Evolutionary conservation across 2,113 vertebrate genomes (phyloP).

Genomic region (Pedetes capensis): DNA sequence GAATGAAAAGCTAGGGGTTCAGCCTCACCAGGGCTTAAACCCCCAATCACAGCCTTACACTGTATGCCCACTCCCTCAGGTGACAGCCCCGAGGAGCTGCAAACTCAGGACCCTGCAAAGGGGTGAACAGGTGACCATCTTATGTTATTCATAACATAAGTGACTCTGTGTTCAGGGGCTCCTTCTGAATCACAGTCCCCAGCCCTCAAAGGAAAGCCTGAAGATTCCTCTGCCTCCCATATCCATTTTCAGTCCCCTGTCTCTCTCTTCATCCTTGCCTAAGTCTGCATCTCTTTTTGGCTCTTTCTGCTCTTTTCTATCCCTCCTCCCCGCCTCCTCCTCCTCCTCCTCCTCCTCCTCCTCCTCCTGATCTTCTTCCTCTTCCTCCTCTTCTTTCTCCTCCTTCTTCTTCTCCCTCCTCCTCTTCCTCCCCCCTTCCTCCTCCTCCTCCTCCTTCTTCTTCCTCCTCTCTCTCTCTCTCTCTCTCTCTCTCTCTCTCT

Average conservation of each 20-base stretch:
- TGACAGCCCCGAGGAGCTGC: neutral
- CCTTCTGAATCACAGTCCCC: neutral
- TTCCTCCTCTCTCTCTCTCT: too few relatives aligned
- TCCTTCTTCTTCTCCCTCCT: too few relatives aligned
- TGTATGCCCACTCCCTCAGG: rapidly evolving
- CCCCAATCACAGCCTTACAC: neutral
- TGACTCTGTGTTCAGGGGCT: neutral
- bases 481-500: neutral
- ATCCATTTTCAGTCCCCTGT: too few relatives aligned
- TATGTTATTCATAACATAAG: neutral
- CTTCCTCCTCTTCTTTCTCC: too few relatives aligned
- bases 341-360: too few relatives aligned
- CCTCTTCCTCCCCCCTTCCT: too few relatives aligned
- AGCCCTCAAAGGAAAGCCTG: neutral
- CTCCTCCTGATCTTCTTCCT: too few relatives aligned
- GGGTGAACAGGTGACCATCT: neutral
- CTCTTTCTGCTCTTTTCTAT: too few relatives aligned
- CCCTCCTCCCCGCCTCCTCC: too few relatives aligned
- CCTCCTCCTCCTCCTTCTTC: too few relatives aligned
- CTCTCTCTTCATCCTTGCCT: neutral
- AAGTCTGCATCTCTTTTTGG: neutral
- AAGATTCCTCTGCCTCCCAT: neutral
- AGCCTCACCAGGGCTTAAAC: neutral
- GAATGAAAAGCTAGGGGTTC: neutral
- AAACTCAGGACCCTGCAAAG: neutral